phyloP scores from a whole-genome alignment of 2,113 vertebrate genomes.

The Solea solea region DNA sequence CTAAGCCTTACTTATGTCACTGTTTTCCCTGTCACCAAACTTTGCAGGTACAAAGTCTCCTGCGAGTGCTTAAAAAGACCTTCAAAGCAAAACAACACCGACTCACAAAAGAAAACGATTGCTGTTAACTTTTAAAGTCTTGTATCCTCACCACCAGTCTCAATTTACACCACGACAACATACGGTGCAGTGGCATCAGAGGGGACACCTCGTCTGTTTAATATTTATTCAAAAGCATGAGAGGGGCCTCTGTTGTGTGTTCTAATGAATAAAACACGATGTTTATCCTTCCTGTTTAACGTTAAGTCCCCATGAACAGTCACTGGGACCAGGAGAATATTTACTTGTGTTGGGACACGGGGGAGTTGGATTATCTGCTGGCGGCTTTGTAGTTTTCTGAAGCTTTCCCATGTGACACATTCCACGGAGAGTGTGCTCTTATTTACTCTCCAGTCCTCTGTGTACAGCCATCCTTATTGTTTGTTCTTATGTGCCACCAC shows the following conservation, averaged over 20 bases:
- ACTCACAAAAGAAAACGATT: background rate
- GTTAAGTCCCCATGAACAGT: slow-evolving; percentile 80
- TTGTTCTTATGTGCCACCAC: slow-evolving; percentile 76
- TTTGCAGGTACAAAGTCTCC: too few species aligned
- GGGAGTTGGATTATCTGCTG: slow-evolving; percentile 78
- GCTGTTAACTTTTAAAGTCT: slow-evolving; percentile 5
- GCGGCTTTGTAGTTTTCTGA: slow-evolving; percentile 81
- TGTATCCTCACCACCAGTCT: slow-evolving; percentile 3
- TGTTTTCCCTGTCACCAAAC: too few species aligned
- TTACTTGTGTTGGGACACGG: slow-evolving; percentile 73
- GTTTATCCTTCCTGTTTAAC: slow-evolving; percentile 80
- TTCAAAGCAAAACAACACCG: background rate
- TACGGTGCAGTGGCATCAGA: slow-evolving; percentile 47
- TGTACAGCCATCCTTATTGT: slow-evolving; percentile 76
- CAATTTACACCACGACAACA: slow-evolving; percentile 34
- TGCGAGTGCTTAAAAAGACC: background rate
- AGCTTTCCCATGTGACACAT: slow-evolving; percentile 73
- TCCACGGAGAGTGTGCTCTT: slow-evolving; percentile 73
- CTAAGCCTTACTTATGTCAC: too few species aligned
- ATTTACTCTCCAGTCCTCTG: slow-evolving; percentile 77
- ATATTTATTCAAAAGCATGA: slow-evolving; percentile 78
- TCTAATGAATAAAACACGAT: slow-evolving; percentile 84
- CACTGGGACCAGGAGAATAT: slow-evolving; percentile 79
- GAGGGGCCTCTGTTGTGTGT: slow-evolving; percentile 74
- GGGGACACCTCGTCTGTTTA: slow-evolving; percentile 70